These are phyloP conservation scores for Eubasilissa regina DNA, from an alignment of 1,140 invertebrate genomes.

Conservation along the genomic window DNA sequence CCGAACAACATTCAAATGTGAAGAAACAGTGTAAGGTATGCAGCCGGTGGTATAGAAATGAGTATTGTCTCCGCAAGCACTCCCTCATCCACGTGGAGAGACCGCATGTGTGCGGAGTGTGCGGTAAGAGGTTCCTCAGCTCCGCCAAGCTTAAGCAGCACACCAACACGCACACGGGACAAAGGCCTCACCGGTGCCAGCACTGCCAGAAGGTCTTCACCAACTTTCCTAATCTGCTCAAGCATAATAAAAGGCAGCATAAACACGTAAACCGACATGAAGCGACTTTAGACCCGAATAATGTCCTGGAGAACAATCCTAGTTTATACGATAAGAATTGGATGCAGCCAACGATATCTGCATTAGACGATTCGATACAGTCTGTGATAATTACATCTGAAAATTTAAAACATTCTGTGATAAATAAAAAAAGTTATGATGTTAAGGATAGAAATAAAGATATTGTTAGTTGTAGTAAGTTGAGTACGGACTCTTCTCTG, in stretches of 20 bases:
- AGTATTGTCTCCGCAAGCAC: constrained; percentile 70
- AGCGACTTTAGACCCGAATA: constrained; percentile 61
- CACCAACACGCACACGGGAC: constrained; percentile 73
- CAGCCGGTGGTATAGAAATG: constrained; percentile 16
- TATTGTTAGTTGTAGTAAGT: no score
- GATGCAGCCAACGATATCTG: not conserved
- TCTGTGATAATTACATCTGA: constrained; percentile 49
- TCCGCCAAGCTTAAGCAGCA: constrained; percentile 73
- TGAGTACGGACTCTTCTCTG: no score
- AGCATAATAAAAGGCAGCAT: constrained; percentile 72
- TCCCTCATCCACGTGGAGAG: constrained; percentile 70
- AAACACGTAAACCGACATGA: constrained; percentile 73
- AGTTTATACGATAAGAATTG: constrained; percentile 32
- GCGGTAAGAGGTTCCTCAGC: constrained; percentile 70
- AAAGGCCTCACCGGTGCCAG: constrained; percentile 72
- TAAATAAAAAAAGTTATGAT: constrained; percentile 26
- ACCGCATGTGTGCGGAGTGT: constrained; percentile 69
- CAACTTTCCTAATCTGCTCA: constrained; percentile 74
- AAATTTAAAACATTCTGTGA: constrained; percentile 44
- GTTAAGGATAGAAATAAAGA: no score
- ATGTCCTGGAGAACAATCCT: constrained; percentile 9
- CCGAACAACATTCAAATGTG: not conserved
- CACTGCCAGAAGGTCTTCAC: constrained; percentile 74
- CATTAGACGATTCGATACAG: constrained; percentile 28
- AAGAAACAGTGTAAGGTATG: constrained; percentile 19